phyloP scores from a whole-genome alignment of 2,797 vertebrate species.

The Eidolon dupreanum region DNA sequence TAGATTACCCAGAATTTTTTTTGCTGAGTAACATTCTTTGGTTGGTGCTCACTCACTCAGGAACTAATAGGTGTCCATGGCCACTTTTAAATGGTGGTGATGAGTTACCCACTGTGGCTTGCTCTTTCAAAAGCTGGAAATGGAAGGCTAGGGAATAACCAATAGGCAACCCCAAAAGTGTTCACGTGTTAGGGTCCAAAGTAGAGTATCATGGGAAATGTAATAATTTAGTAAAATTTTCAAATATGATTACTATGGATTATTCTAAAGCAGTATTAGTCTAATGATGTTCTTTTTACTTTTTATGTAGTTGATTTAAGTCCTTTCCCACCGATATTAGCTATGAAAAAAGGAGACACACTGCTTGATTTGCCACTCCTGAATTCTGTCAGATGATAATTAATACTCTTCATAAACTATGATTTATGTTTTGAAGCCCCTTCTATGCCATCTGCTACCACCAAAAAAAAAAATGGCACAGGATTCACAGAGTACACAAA shows the following conservation, averaged over 20 bases:
- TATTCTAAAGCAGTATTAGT: background rate
- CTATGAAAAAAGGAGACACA: background rate
- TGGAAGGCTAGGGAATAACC: background rate
- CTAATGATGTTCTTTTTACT: background rate
- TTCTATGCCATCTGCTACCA: background rate
- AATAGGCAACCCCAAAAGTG: background rate
- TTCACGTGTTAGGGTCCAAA: background rate
- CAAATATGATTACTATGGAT: background rate
- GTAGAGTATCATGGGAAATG: background rate
- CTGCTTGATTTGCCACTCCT: background rate
- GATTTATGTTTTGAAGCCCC: background rate
- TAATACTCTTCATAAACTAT: background rate
- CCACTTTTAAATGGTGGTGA: background rate
- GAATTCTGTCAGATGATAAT: background rate
- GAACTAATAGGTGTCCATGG: background rate
- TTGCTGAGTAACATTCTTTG: background rate
- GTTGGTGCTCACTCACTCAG: background rate
- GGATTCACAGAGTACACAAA: background rate
- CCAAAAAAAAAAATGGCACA: background rate
- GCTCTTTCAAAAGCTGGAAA: background rate
- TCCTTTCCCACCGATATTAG: background rate
- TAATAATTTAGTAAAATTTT: background rate
- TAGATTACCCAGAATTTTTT: background rate
- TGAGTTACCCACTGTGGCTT: background rate
- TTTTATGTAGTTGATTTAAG: background rate